Evolutionary conservation across 92 coral and sea anemone genomes (phyloP).

Genomic region (Phenganax marumi): DNA sequence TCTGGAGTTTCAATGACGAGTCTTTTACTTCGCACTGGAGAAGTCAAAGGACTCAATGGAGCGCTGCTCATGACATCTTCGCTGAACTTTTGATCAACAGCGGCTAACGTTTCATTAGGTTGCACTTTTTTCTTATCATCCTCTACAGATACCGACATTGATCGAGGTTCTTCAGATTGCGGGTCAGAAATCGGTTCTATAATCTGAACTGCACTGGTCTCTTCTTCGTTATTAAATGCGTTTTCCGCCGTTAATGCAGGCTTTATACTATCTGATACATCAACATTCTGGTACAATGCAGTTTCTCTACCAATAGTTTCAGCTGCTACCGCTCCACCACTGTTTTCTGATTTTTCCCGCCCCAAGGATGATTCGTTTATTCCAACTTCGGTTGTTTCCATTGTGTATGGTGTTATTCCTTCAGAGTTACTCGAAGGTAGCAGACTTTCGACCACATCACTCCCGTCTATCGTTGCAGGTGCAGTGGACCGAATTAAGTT

Average conservation of each 20-base stretch:
- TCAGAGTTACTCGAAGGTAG: background rate
- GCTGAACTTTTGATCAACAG: background rate
- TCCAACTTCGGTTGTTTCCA: background rate
- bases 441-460: constrained; percentile 28
- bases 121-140: constrained; percentile 12
- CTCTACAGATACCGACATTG: constrained; percentile 33
- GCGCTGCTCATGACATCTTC: background rate
- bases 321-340: background rate
- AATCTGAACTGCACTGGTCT: background rate
- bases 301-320: constrained; percentile 13
- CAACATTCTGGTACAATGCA: constrained; percentile 6
- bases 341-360: background rate
- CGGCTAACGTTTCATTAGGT: background rate
- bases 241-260: background rate
- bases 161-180: constrained; percentile 3
- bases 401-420: background rate
- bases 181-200: background rate
- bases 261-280: background rate
- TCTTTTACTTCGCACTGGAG: constrained; percentile 34
- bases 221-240: constrained; percentile 14
- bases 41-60: background rate
- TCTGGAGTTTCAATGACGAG: constrained; percentile 27
- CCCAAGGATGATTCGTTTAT: background rate
- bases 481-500: background rate
- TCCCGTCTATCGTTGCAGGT: background rate